Conservation (phyloP, 2,888 invertebrate genomes). For the Sminthurides aquaticus region DNA sequence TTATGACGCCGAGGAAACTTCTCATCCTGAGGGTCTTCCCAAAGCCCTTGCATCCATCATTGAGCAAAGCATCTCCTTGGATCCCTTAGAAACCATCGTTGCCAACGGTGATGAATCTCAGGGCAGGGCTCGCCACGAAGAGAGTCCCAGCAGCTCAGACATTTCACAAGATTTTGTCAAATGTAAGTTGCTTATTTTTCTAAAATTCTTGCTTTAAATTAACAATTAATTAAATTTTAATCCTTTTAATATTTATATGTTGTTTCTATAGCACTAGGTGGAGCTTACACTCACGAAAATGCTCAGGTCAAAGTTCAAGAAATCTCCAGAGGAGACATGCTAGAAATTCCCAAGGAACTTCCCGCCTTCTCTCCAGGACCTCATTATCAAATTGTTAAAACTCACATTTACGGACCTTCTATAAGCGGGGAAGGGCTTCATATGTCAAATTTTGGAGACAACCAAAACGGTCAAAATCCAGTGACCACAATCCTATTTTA, state of each 20-base stretch:
- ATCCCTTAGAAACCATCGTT: neutral
- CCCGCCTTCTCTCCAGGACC: constrained; percentile 8
- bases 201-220: no score
- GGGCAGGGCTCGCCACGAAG: neutral
- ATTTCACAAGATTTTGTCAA: neutral
- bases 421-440: constrained; percentile 1
- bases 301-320: neutral
- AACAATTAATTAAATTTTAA: no score
- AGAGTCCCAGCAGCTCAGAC: neutral
- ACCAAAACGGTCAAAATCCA: no score
- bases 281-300: constrained; percentile 10
- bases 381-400: constrained; percentile 11
- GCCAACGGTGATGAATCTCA: neutral
- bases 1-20: neutral
- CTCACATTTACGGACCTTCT: constrained; percentile 11
- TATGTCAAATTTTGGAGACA: no score
- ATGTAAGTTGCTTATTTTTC: neutral
- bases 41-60: neutral
- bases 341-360: constrained; percentile 15
- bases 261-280: constrained; percentile 7
- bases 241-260: no score
- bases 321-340: no score
- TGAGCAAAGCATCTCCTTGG: neutral
- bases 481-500: no score
- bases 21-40: neutral